Percentiles rank a stretch among this genome's conserved stretches.
Conservation (phyloP, 2,888 invertebrate genomes). For the Aelia acuminata region DNA sequence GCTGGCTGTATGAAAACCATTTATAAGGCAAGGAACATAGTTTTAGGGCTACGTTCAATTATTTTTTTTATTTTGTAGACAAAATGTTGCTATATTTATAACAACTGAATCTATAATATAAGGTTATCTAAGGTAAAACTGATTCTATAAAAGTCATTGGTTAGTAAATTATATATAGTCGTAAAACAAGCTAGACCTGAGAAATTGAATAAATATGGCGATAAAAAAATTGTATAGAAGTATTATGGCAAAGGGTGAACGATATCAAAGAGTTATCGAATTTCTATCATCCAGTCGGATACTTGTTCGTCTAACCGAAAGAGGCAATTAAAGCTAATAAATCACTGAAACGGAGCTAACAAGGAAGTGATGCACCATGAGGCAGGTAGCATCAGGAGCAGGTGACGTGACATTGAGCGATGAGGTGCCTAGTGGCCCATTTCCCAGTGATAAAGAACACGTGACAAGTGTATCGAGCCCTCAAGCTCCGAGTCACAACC, state of each 20-base stretch:
- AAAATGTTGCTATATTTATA: no score
- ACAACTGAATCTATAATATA: no score
- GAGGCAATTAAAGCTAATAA: constrained; percentile 7
- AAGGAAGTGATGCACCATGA: background rate
- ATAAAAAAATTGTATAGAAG: no score
- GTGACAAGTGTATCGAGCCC: constrained; percentile 18
- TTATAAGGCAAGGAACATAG: no score
- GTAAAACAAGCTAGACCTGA: no score
- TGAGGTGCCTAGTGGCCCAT: constrained; percentile 10
- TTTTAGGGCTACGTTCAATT: no score
- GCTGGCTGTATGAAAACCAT: no score
- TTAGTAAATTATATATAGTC: no score
- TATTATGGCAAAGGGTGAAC: background rate
- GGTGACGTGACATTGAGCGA: constrained; percentile 7
- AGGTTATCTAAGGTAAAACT: no score
- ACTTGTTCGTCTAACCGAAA: background rate
- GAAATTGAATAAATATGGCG: no score
- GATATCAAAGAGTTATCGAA: background rate
- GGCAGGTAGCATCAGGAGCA: background rate
- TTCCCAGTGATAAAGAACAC: constrained; percentile 18
- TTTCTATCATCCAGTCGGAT: background rate
- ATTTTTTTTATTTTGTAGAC: no score
- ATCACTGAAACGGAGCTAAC: background rate
- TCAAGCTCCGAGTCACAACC: background rate
- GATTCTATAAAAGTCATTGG: no score